A percentile compares a stretch with the other conserved stretches of the same genome.
phyloP scores from a whole-genome alignment of 2,113 vertebrate genomes.

The Aldabrachelys gigantea region DNA sequence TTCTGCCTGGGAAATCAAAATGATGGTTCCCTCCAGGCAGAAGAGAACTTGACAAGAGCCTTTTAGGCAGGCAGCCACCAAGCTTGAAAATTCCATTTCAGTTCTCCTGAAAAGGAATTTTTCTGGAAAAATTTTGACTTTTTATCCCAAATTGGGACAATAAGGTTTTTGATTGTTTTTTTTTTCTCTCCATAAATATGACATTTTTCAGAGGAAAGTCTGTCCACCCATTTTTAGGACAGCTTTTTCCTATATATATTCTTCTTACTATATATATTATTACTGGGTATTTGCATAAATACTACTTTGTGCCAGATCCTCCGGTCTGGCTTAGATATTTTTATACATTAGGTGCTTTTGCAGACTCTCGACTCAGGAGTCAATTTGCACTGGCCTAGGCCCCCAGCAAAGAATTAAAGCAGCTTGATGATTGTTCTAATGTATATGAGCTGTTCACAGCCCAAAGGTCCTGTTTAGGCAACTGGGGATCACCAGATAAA shows the following conservation, averaged over 20 bases:
- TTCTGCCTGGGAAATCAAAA: not conserved
- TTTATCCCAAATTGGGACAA: too few relatives aligned
- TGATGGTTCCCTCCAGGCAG: not conserved
- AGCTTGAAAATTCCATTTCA: not conserved
- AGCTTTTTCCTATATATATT: too few relatives aligned
- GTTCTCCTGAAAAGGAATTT: too few relatives aligned
- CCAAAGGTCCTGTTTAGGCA: not conserved
- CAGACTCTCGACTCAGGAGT: not conserved
- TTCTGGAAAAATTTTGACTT: too few relatives aligned
- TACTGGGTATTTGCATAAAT: not conserved
- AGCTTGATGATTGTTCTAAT: not conserved
- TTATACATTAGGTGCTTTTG: not conserved
- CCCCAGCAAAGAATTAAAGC: not conserved
- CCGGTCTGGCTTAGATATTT: not conserved
- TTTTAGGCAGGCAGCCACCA: not conserved
- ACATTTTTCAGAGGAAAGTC: too few relatives aligned
- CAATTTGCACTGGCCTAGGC: too few relatives aligned
- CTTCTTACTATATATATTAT: not conserved
- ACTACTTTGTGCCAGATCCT: not conserved
- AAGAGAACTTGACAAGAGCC: not conserved
- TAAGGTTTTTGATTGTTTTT: too few relatives aligned
- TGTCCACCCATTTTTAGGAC: too few relatives aligned
- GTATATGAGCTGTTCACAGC: not conserved
- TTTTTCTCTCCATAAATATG: too few relatives aligned
- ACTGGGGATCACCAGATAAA: not conserved